These are phyloP conservation scores for Tympanuchus pallidicinctus DNA, from an alignment of 2,113 vertebrate species.

Conservation along the genomic window DNA sequence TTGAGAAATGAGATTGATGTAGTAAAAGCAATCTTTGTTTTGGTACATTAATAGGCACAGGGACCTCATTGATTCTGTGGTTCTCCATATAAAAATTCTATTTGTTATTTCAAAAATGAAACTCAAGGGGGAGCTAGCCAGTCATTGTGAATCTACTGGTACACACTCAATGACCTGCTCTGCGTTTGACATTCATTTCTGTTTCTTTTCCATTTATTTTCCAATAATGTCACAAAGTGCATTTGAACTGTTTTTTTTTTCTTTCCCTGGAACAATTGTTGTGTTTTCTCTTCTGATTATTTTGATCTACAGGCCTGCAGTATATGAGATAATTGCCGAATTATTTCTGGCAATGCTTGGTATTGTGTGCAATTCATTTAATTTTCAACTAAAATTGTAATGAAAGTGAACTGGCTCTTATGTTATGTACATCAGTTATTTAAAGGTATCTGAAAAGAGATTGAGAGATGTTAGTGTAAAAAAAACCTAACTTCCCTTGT, in stretches of 20 bases:
- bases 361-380: background rate
- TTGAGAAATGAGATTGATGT: background rate
- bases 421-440: background rate
- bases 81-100: background rate
- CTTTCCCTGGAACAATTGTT: background rate
- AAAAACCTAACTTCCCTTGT: background rate
- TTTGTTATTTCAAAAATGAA: background rate
- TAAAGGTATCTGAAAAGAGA: background rate
- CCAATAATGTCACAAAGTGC: background rate
- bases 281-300: background rate
- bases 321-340: background rate
- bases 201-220: background rate
- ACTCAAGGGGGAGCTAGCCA: slow-evolving; percentile 42
- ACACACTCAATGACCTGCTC: background rate
- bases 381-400: background rate
- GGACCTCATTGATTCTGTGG: background rate
- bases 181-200: background rate
- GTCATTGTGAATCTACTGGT: background rate
- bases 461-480: background rate
- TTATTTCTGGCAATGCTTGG: background rate
- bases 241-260: background rate
- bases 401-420: background rate
- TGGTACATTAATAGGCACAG: background rate
- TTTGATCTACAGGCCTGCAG: background rate
- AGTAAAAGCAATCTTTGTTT: background rate